Base-by-base conservation (phyloP, 2,888 invertebrate species). In the Diarsia brunnea region DNA sequence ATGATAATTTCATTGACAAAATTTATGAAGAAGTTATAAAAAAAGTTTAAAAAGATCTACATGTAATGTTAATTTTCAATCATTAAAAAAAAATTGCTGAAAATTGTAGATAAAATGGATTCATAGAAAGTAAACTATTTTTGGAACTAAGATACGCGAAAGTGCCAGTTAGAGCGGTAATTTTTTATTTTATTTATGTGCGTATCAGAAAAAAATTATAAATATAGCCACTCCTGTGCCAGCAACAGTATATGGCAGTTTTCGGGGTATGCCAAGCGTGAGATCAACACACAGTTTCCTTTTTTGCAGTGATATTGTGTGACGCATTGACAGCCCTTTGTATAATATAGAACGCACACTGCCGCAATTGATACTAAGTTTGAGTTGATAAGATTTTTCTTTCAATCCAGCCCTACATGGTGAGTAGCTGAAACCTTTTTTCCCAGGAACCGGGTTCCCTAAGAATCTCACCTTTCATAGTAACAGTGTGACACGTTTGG, bases 211-310 rank as follows among this genome's bases (percentile, higher is more conserved):
- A 55, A n/a, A n/a, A n/a, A n/a, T n/a, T n/a, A n/a, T n/a, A n/a
- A n/a, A n/a, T n/a, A n/a, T n/a, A n/a, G n/a, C n/a, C 38, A 73
- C 58, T 71, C 60, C 70, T 73, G 21, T 45, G 27, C 12, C 24
- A 24, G 16, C 21, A 24, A 51, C 38, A 38, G 38, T 38, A 38
- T 38, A 38, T 51, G 2, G 0, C 27, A 51, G 21, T 51, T 51
- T 19, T 43, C 60, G 27, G 51, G 49, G 14, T 43, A n/a, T 21
- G 21, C 43, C 43, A 71, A 73, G 72, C 71, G 24, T 70, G 49
- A 49, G 1, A 65, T 31, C 19, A 4, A 43, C 16, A 49, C 16
- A 67, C 43, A 66, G 11, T 16, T 64, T 16, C 8, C 8, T 24
- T 71, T 53, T 38, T 71, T 60, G 16, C 14, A 55, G 21, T 58